Percentiles rank a stretch among this genome's conserved stretches.
Conservation (phyloP, 2,888 invertebrate genomes). For the Spialia ferax region DNA sequence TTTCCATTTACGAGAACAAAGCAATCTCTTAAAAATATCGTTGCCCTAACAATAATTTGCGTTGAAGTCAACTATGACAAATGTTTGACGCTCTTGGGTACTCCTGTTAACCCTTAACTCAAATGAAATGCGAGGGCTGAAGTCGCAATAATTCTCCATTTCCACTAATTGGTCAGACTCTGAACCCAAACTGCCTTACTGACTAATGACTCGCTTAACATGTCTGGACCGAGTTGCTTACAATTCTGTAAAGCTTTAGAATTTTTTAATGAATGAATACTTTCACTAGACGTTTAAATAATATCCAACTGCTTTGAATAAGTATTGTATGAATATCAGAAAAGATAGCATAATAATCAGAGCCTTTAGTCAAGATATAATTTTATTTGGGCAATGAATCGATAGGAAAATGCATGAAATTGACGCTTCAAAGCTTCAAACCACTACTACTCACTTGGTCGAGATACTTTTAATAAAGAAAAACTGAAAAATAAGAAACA, state of each 20-base stretch:
- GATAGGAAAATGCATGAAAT: too few relatives aligned
- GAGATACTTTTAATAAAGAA: too few relatives aligned
- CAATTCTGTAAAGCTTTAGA: background rate
- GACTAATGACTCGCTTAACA: slow-evolving; percentile 50
- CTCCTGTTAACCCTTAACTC: slow-evolving; percentile 23
- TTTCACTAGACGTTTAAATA: too few relatives aligned
- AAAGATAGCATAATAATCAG: too few relatives aligned
- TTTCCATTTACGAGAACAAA: slow-evolving; percentile 10
- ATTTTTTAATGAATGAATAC: background rate
- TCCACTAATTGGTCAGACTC: slow-evolving; percentile 59
- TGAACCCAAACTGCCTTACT: slow-evolving; percentile 34
- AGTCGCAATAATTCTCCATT: slow-evolving; percentile 61
- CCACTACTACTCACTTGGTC: too few relatives aligned
- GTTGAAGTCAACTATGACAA: slow-evolving; percentile 36
- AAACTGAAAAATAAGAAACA: too few relatives aligned
- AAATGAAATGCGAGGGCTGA: slow-evolving; percentile 49
- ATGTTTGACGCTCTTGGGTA: slow-evolving; percentile 2
- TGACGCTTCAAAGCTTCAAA: too few relatives aligned
- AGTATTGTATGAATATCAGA: too few relatives aligned
- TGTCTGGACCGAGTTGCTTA: slow-evolving; percentile 1
- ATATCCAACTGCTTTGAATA: too few relatives aligned
- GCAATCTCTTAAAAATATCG: slow-evolving; percentile 28
- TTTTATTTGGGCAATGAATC: too few relatives aligned
- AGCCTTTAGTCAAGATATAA: too few relatives aligned
- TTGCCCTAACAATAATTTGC: slow-evolving; percentile 20